Conservation (phyloP, 1,140 invertebrate species). For the Nasonia longicornis region DNA sequence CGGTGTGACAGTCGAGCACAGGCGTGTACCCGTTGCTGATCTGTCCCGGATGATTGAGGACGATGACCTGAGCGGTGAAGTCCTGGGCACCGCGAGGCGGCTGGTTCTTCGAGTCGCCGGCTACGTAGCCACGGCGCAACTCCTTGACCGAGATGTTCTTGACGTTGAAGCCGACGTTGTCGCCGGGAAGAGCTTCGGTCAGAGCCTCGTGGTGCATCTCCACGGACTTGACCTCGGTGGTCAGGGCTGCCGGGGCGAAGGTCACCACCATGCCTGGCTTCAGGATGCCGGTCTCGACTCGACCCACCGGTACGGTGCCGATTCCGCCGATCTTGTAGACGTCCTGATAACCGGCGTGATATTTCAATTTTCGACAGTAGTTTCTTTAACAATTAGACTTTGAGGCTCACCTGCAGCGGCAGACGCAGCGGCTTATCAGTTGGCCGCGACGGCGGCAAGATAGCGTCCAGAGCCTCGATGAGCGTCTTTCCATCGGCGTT, state of each 20-base stretch:
- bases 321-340: slow-evolving; percentile 99
- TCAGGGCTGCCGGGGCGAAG: slow-evolving; percentile 93
- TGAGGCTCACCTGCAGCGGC: slow-evolving; percentile 80
- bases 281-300: slow-evolving; percentile 95
- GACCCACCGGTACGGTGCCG: slow-evolving; percentile 96
- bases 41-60: slow-evolving; percentile 97
- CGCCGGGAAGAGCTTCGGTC: slow-evolving; percentile 92
- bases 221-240: slow-evolving; percentile 99
- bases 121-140: slow-evolving; percentile 95
- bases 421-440: slow-evolving; percentile 96
- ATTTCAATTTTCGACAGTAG: not conserved
- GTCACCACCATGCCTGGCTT: slow-evolving; percentile 98
- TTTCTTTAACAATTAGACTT: not conserved
- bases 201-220: slow-evolving; percentile 99
- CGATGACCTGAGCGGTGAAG: slow-evolving; percentile 95
- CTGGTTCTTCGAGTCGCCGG: slow-evolving; percentile 95
- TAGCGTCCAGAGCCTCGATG: slow-evolving; percentile 95
- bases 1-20: slow-evolving; percentile 98
- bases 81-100: slow-evolving; percentile 92
- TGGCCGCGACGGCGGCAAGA: slow-evolving; percentile 92
- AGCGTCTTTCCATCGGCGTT: slow-evolving; percentile 90
- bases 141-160: slow-evolving; percentile 99
- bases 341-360: slow-evolving; percentile 68
- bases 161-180: slow-evolving; percentile 99
- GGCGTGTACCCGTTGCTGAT: slow-evolving; percentile 98